Base-by-base conservation (phyloP, 2,113 vertebrate genomes). In the Cavia aperea region DNA sequence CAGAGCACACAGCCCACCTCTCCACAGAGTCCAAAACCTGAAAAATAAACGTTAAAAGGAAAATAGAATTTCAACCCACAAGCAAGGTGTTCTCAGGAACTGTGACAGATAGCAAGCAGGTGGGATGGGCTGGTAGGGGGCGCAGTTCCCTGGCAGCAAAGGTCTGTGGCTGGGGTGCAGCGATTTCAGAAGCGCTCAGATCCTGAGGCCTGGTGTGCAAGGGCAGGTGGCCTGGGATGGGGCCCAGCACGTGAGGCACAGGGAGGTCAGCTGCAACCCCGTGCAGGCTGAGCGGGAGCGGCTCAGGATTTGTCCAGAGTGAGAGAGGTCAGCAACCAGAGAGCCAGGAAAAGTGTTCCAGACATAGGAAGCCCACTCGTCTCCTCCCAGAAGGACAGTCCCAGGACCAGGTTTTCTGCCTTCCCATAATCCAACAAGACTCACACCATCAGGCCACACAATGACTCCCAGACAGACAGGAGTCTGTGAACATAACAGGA, bases 81-180 rank as follows among this genome's bases (percentile, higher is more conserved):
- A 15, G 43, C 12, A 23, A 63, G 62, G 72, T 1, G 21, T 46
- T 79, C 31, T 0, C 36, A 84, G n/a, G 75, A 82, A 29, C 14
- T 43, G 36, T 2, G 62, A 39, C n/a, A 81, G 49, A 56, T 10
- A 51, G 19, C 5, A 29, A 51, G 46, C 3, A 29, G 66, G 66
- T 8, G 18, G 4, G 33, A 10, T 63, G 33, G 15, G 29, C 16
- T 1, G 10, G 49, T 4, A 43, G 66, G 16, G 46, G 46, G 36
- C 36, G 16, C 16, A 2, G 62, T 0, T 2, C 21, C 15, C 58
- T 51, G 12, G 46, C 1, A 8, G 7, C 23, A 36, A 7, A 68
- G 82, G 49, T 58, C 15, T 68, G 60, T 1, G 19, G 39, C 66
- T 19, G 2, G 21, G 14, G 18, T 6, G n/a, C 33, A 86, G 23